These are phyloP conservation scores for Chamaea fasciata DNA, from an alignment of 2,113 vertebrate genomes.

Conservation along the genomic window DNA sequence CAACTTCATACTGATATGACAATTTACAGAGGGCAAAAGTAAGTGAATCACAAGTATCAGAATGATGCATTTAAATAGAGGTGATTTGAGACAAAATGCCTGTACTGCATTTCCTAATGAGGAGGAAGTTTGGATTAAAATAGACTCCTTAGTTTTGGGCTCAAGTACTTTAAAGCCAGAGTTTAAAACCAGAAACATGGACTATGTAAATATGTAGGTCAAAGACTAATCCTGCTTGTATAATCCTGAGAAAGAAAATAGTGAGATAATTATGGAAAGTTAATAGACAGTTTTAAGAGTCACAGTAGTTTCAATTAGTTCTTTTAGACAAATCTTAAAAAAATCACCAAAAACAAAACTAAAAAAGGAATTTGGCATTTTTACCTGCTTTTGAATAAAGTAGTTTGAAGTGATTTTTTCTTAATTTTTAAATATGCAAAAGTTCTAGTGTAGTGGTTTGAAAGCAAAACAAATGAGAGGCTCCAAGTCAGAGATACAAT, in stretches of 20 bases:
- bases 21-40: background rate
- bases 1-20: background rate
- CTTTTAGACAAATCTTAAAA: background rate
- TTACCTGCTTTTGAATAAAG: background rate
- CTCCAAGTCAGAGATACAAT: too few relatives aligned
- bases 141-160: background rate
- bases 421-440: background rate
- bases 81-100: background rate
- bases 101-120: background rate
- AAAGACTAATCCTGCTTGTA: background rate
- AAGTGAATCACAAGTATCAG: background rate
- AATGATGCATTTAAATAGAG: background rate
- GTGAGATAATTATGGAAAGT: background rate
- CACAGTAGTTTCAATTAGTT: background rate
- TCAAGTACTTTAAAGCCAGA: background rate
- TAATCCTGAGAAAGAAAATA: background rate
- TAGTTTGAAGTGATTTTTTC: background rate
- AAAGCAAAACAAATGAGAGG: too few relatives aligned
- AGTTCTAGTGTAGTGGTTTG: too few relatives aligned
- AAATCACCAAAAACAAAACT: background rate
- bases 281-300: background rate
- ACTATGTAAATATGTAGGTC: background rate
- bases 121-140: background rate
- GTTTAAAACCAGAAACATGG: background rate
- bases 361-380: background rate